phyloP scores from a whole-genome alignment of 1,140 invertebrate genomes.

The Antheraea mylitta region DNA sequence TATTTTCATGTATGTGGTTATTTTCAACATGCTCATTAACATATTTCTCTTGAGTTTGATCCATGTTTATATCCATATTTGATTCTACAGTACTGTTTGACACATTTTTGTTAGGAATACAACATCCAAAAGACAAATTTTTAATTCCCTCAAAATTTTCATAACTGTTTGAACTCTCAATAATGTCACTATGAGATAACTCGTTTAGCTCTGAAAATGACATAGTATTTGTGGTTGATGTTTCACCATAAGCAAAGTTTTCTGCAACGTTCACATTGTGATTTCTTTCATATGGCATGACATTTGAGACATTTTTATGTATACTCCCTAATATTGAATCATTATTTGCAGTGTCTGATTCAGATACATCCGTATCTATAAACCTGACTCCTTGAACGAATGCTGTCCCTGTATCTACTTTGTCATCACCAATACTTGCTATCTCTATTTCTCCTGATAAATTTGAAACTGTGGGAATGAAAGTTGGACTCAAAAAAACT shows the following conservation, averaged over 20 bases:
- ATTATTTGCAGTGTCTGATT: background rate
- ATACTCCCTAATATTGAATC: background rate
- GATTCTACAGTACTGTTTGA: background rate
- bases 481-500: constrained; percentile 62
- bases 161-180: too few species aligned
- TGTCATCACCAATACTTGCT: constrained; percentile 12
- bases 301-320: background rate
- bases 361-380: background rate
- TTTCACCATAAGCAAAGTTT: background rate
- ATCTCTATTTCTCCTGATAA: constrained; percentile 37
- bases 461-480: constrained; percentile 32
- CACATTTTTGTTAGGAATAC: too few species aligned
- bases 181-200: too few species aligned
- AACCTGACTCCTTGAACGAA: background rate
- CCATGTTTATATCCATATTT: background rate
- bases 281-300: background rate
- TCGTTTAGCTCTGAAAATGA: too few species aligned
- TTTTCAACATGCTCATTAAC: background rate
- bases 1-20: background rate
- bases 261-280: background rate
- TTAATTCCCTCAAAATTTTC: too few species aligned
- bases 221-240: constrained; percentile 1
- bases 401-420: background rate
- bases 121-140: too few species aligned
- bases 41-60: background rate